Percentiles rank a stretch among this genome's conserved stretches.
phyloP scores from a whole-genome alignment of 2,888 invertebrate genomes.

The Emmelina monodactyla region DNA sequence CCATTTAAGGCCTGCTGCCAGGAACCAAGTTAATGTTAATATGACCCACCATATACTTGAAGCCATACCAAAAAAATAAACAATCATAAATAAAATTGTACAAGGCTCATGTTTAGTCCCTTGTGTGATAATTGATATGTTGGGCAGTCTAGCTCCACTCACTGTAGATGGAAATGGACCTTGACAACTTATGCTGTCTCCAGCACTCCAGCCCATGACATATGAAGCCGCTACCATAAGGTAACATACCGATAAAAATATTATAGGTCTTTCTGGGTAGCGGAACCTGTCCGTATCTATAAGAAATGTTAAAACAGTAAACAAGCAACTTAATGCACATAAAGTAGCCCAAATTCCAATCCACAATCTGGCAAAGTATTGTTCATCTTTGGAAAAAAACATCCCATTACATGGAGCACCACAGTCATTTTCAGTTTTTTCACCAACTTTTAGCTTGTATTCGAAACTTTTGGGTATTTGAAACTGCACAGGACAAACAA shows the following conservation, averaged over 20 bases:
- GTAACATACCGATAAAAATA: conserved; percentile 96
- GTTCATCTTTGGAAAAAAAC: conserved; percentile 86
- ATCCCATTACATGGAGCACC: conserved; percentile 92
- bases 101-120: conserved; percentile 85
- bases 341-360: conserved; percentile 93
- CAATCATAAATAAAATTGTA: conserved; percentile 94
- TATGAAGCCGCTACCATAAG: conserved; percentile 93
- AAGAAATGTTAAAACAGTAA: conserved; percentile 90
- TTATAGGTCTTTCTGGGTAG: conserved; percentile 97
- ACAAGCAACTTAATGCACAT: conserved; percentile 89
- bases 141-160: conserved; percentile 73
- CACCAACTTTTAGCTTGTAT: conserved; percentile 83
- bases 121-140: conserved; percentile 86
- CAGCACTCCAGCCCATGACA: conserved; percentile 84
- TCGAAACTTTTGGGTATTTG: conserved; percentile 82
- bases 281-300: conserved; percentile 95
- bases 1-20: conserved; percentile 97
- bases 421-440: conserved; percentile 77
- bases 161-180: conserved; percentile 79
- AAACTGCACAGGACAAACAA: conserved; percentile 88
- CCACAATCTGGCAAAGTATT: conserved; percentile 87
- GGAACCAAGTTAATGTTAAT: conserved; percentile 94
- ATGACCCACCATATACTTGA: conserved; percentile 98
- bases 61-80: conserved; percentile 96
- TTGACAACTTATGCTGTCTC: conserved; percentile 83